These are phyloP conservation scores for Acanthopleura granulata DNA, from an alignment of 2,888 invertebrate species.

Conservation along the genomic window DNA sequence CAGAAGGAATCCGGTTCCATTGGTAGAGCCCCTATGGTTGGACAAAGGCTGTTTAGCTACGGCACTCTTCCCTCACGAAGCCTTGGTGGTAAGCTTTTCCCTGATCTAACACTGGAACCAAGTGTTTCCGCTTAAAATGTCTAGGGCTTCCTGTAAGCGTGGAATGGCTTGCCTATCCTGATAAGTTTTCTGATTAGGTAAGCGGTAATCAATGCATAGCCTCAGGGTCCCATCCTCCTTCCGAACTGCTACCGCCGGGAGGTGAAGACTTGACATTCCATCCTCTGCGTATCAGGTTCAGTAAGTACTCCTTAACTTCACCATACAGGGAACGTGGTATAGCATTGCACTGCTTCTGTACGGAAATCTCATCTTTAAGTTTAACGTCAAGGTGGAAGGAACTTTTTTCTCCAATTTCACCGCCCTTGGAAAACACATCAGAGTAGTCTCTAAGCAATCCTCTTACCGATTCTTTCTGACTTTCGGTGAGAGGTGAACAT, in stretches of 20 bases:
- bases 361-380: conserved; percentile 13
- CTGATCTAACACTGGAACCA: conserved; percentile 19
- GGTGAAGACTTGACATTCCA: neutral
- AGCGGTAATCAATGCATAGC: conserved; percentile 18
- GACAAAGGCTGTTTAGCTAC: conserved; percentile 13
- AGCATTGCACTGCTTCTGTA: conserved; percentile 1
- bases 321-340: conserved; percentile 13
- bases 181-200: conserved; percentile 1
- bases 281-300: neutral
- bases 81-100: conserved; percentile 18
- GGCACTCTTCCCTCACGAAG: neutral
- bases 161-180: conserved; percentile 10
- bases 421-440: conserved; percentile 19
- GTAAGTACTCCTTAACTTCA: conserved; percentile 22
- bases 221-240: conserved; percentile 17
- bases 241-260: conserved; percentile 8
- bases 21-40: conserved; percentile 17
- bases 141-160: conserved; percentile 5
- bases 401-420: conserved; percentile 13
- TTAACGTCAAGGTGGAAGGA: neutral
- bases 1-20: conserved; percentile 16
- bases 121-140: neutral
- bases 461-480: too few species aligned
- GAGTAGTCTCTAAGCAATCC: conserved; percentile 1
- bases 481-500: neutral